Evolutionary conservation across 2,797 vertebrate genomes (phyloP).

Genomic region (Hirundo rustica): DNA sequence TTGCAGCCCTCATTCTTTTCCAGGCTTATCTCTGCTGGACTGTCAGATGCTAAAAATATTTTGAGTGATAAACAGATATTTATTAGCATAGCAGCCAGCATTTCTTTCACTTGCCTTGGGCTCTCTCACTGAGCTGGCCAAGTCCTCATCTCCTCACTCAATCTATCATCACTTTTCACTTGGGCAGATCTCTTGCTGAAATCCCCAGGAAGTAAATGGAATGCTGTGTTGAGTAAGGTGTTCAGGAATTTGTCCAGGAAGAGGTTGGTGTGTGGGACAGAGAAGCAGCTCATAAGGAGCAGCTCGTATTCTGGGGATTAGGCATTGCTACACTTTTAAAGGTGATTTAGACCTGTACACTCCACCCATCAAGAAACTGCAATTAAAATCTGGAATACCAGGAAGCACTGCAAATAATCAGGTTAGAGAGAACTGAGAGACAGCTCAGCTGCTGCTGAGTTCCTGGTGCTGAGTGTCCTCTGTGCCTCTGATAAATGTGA

Average conservation of each 20-base stretch:
- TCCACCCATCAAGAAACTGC: not conserved
- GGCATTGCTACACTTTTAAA: not conserved
- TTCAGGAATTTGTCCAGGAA: not conserved
- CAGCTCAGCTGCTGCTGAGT: not conserved
- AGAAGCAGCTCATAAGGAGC: not conserved
- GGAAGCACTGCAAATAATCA: not conserved
- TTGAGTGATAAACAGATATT: not conserved
- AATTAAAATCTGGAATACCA: not conserved
- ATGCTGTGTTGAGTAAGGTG: not conserved
- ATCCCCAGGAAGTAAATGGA: not conserved
- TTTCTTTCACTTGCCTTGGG: not conserved
- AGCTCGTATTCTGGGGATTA: not conserved
- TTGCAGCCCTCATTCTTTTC: not conserved
- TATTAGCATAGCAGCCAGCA: not conserved
- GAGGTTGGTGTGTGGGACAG: not conserved
- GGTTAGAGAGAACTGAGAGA: not conserved
- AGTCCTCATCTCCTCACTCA: not conserved
- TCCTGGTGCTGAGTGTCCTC: not conserved
- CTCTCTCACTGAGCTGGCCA: not conserved
- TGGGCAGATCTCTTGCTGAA: not conserved
- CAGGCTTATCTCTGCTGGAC: not conserved
- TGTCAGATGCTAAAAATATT: not conserved
- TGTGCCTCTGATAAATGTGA: not conserved
- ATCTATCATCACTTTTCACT: not conserved
- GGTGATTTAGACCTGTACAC: not conserved